Conservation (phyloP, 64 coral and sea anemone genomes). For the Anthopleura sola region DNA sequence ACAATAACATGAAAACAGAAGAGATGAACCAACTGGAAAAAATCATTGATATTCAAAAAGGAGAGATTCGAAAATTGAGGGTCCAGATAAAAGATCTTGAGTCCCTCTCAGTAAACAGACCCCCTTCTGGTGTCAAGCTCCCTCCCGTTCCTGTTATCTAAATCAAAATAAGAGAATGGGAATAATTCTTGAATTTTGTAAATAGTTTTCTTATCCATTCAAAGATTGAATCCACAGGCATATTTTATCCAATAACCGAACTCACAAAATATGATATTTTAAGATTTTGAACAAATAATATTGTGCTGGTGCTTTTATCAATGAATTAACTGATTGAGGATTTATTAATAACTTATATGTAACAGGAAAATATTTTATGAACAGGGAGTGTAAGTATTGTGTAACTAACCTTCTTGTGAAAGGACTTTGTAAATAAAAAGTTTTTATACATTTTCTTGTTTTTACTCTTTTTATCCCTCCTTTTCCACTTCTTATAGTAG, state of each 20-base stretch:
- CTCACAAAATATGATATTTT: background rate
- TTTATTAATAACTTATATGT: background rate
- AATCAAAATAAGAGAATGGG: background rate
- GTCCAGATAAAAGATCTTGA: slow-evolving; percentile 94
- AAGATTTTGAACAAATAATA: background rate
- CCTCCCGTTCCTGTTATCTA: slow-evolving; percentile 79
- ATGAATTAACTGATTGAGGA: background rate
- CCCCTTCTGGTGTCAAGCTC: slow-evolving; percentile 69
- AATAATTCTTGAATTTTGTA: background rate
- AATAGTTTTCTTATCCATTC: background rate
- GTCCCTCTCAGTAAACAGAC: slow-evolving; percentile 55
- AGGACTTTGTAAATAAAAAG: background rate
- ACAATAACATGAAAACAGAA: slow-evolving; percentile 8
- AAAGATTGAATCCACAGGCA: background rate
- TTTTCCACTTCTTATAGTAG: background rate
- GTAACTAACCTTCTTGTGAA: background rate
- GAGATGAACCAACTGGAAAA: slow-evolving; percentile 81
- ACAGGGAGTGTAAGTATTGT: background rate
- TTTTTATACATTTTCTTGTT: background rate
- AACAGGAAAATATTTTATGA: background rate
- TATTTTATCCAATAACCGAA: background rate
- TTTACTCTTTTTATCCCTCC: background rate
- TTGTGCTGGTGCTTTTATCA: background rate
- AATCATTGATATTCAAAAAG: slow-evolving; percentile 95
- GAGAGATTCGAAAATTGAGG: slow-evolving; percentile 83